Evolutionary conservation across 2,888 invertebrate genomes (phyloP).

Genomic region (Yponomeuta cagnagella): DNA sequence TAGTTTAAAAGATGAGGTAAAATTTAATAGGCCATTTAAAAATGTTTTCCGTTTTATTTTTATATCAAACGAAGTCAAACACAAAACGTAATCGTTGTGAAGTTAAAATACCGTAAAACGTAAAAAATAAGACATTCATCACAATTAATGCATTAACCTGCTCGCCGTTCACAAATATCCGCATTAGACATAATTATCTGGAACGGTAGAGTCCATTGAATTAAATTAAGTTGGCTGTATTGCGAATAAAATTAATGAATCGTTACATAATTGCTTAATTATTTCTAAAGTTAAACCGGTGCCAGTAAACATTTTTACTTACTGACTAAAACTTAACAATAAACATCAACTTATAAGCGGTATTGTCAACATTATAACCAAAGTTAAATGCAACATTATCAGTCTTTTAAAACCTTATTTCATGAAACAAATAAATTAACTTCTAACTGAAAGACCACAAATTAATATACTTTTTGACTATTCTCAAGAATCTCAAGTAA

Average conservation of each 20-base stretch:
- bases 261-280: not conserved
- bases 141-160: not conserved
- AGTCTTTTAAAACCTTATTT: not conserved
- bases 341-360: too few species aligned
- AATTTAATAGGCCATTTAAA: too few species aligned
- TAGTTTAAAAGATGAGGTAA: not conserved
- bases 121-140: not conserved
- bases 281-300: not conserved
- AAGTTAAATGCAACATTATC: not conserved
- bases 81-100: not conserved
- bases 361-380: not conserved
- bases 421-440: not conserved
- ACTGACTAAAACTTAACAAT: not conserved
- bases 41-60: not conserved
- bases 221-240: not conserved
- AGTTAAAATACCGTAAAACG: slow-evolving; percentile 3
- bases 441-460: not conserved
- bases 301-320: not conserved
- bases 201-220: not conserved
- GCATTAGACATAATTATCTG: not conserved
- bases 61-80: not conserved
- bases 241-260: not conserved
- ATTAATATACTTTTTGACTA: too few species aligned
- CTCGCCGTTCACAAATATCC: not conserved
- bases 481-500: too few species aligned